phyloP scores from a whole-genome alignment of 2,113 vertebrate species.

The Calypte anna region DNA sequence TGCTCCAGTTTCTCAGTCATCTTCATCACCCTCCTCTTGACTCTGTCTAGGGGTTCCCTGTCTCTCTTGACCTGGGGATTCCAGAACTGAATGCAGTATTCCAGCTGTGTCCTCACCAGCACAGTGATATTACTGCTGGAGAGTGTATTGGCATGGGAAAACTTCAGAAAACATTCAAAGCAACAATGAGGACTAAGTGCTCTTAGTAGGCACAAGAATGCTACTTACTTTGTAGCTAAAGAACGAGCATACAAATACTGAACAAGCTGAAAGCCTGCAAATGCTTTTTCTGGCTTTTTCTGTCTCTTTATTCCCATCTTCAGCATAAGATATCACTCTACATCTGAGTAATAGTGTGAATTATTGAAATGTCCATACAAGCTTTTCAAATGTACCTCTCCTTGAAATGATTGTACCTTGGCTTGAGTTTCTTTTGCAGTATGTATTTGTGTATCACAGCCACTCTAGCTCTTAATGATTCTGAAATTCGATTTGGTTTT shows the following conservation, averaged over 20 bases:
- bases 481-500: background rate
- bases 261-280: background rate
- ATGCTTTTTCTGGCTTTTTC: background rate
- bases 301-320: background rate
- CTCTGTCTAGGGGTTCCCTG: too few species aligned
- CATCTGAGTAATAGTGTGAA: background rate
- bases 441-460: background rate
- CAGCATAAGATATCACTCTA: rapidly evolving
- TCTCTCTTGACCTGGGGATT: too few species aligned
- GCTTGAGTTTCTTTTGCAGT: background rate
- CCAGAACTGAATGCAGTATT: too few species aligned
- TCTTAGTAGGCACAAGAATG: background rate
- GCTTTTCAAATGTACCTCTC: background rate
- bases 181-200: background rate
- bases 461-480: background rate
- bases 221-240: background rate
- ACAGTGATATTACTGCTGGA: background rate
- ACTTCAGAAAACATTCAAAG: background rate
- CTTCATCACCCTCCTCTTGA: too few species aligned
- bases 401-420: background rate
- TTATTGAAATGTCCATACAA: background rate
- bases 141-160: too few species aligned
- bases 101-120: too few species aligned
- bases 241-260: too few species aligned
- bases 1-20: too few species aligned